Base-by-base conservation (phyloP, 1,140 invertebrate genomes). In the Ceratina australensis region DNA sequence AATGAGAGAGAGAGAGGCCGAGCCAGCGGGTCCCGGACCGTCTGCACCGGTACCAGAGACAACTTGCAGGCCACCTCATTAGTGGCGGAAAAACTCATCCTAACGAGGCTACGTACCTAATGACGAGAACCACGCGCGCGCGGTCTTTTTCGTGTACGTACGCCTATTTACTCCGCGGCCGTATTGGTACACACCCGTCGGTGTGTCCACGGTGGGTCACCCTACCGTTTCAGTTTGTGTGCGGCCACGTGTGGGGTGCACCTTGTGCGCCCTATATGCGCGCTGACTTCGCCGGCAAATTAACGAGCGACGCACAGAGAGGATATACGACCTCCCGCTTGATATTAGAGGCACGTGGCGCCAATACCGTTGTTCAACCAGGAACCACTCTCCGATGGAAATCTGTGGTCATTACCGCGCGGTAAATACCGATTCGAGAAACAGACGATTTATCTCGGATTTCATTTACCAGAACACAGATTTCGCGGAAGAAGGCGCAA, bases 41-140 rank as follows among this genome's bases (percentile, higher is more conserved):
- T 81, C 83, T 74, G 61, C 74, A 74, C 67, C 50, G 61, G 47
- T 56, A 52, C 47, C 54, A 74, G 79, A 84, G 75, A 78, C 83
- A 84, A 85, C 83, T 85, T 81, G 83, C 83, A 81, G 80, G 74
- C 86, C 86, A 87, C 82, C 90, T 91, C 88, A 90, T 91, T 90
- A 91, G 89, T 79, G 79, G 77, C 81, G 79, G 83, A 88, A 90
- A 87, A 90, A 87, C 85, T 89, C 87, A 87, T 91, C 87, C 88
- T 86, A 89, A 90, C 86, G 88, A 90, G 83, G 86, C 85, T 82
- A 87, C 80, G 78, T 87, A 90, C 86, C 87, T 90, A 90, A 90
- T 91, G 90, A 90, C 88, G 86, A 86, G 85, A 85, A 83, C 78
- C 82, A 81, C 82, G 83, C 79, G 82, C 74, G 26, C 66, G 64